Base-by-base conservation (phyloP, 2,888 invertebrate genomes). In the Apomyelois bistriatella region DNA sequence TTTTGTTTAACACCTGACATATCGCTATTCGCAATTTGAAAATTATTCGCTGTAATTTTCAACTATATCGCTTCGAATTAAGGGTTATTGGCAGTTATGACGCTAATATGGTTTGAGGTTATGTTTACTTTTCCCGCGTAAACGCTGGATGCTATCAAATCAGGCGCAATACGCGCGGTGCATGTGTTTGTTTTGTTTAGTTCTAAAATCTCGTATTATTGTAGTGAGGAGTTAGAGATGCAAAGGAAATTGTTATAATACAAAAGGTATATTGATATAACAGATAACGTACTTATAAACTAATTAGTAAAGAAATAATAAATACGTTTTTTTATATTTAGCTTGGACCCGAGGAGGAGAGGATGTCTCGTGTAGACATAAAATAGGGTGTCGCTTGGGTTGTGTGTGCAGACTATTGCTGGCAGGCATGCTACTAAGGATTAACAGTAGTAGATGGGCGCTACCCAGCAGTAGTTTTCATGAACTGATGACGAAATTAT, bases 1-100 rank as follows among this genome's bases (percentile, higher is more conserved):
- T 57, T 68, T 70, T 79, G 84, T 85, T 81, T 83, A 81, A 72
- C 63, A 68, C 58, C 73, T 70, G 64, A 70, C 75, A 68, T 70
- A 74, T 68, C 66, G 58, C 52, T 60, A 60, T 55, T 49, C 57
- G 53, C 54, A 73, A 68, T 70, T 70, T 58, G 32, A 46, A 46
- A 28, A 64, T 66, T 60, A 64, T 65, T 68, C 62, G 65, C 62
- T 55, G 58, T 66, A 64, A 74, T 69, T 77, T 69, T 68, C 65
- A 67, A 60, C 76, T 65, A 59, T 78, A 74, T 64, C 53, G 51
- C 72, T 42, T 65, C 58, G 69, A 56, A 56, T 70, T 74, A 74
- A 61, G 58, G 66, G 62, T 59, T 58, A 53, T 54, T 55, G 60
- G 55, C 54, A 54, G 52, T 43, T 36, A 40, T 66, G 58, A 65